Evolutionary conservation across 2,113 vertebrate genomes (phyloP).

Genomic region (Crotalus horridus): DNA sequence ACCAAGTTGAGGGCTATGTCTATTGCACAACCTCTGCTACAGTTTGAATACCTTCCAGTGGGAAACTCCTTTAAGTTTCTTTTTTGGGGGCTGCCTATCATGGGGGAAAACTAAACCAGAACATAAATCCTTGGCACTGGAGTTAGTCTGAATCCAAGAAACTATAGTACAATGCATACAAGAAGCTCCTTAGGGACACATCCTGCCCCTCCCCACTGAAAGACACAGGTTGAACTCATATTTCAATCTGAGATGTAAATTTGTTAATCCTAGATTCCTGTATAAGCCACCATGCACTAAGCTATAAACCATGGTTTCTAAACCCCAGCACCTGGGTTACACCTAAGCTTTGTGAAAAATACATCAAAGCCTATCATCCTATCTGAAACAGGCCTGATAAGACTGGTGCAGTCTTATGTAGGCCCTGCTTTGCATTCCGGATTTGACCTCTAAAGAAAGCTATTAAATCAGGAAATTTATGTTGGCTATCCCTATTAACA

Average conservation of each 20-base stretch:
- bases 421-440: not conserved
- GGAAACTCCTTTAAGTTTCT: not conserved
- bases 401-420: not conserved
- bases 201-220: no score
- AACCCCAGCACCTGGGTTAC: not conserved
- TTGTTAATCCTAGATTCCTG: not conserved
- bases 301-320: not conserved
- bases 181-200: not conserved
- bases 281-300: not conserved
- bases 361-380: not conserved
- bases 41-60: not conserved
- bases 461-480: not conserved
- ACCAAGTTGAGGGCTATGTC: not conserved
- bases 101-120: not conserved
- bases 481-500: not conserved
- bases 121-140: not conserved
- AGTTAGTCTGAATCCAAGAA: not conserved
- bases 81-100: not conserved
- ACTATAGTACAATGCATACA: not conserved
- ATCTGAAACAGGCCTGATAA: not conserved
- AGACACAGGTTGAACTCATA: not conserved
- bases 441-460: not conserved
- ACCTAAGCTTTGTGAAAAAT: not conserved
- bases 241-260: not conserved
- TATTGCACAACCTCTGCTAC: not conserved